These are phyloP conservation scores for Metopolophium dirhodum DNA, from an alignment of 1,140 invertebrate species.

Conservation along the genomic window DNA sequence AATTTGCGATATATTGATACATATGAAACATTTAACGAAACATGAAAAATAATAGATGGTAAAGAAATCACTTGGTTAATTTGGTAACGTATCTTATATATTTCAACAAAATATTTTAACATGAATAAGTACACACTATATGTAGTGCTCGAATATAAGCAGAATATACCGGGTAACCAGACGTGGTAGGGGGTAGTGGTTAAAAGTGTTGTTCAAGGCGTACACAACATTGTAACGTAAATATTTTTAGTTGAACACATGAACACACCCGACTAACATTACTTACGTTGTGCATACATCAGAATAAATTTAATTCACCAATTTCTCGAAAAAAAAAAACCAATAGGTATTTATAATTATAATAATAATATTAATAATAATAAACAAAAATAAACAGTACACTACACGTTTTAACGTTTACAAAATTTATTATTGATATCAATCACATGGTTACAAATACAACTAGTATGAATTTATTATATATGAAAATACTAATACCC, in stretches of 20 bases:
- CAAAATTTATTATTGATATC: slow-evolving; percentile 47
- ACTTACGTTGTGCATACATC: slow-evolving; percentile 45
- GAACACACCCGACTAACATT: slow-evolving; percentile 39
- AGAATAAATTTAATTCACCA: slow-evolving; percentile 17
- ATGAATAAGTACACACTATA: slow-evolving; percentile 47
- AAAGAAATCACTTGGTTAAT: slow-evolving; percentile 45
- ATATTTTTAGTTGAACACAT: slow-evolving; percentile 40
- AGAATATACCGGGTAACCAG: slow-evolving; percentile 27
- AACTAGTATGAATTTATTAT: slow-evolving; percentile 40
- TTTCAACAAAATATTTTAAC: slow-evolving; percentile 44
- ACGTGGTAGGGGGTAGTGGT: slow-evolving; percentile 48
- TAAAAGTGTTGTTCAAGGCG: slow-evolving; percentile 35
- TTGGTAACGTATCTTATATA: slow-evolving; percentile 51
- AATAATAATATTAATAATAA: neutral
- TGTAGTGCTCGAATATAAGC: slow-evolving; percentile 49
- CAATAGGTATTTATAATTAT: neutral
- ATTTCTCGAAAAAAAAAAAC: slow-evolving; percentile 1
- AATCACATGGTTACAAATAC: slow-evolving; percentile 55
- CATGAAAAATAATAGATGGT: slow-evolving; percentile 22
- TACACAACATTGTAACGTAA: slow-evolving; percentile 29
- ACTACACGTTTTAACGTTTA: slow-evolving; percentile 27
- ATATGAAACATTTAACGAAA: slow-evolving; percentile 10
- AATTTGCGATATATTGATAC: slow-evolving; percentile 7
- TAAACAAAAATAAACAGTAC: slow-evolving; percentile 36
- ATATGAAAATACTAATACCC: slow-evolving; percentile 48